Evolutionary conservation across 2,888 invertebrate species (phyloP).

Genomic region (Hyalella azteca): DNA sequence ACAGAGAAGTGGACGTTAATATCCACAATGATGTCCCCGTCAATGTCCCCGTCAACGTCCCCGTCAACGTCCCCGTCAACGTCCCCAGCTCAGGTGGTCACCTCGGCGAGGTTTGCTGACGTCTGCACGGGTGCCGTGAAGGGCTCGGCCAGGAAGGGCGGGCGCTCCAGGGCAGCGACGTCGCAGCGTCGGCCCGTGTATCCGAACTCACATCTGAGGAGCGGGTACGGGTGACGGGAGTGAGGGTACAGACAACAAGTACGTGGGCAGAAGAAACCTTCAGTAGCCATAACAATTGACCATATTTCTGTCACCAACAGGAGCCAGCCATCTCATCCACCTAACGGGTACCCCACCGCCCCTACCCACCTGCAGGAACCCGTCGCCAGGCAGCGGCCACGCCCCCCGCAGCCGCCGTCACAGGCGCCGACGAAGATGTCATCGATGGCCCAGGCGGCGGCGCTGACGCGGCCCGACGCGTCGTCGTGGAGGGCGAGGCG

Average conservation of each 20-base stretch:
- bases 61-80: too few relatives aligned
- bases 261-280: neutral
- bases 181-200: constrained; percentile 62
- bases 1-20: too few relatives aligned
- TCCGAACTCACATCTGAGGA: constrained; percentile 63
- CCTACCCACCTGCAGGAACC: constrained; percentile 62
- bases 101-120: constrained; percentile 48
- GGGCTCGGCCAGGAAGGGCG: constrained; percentile 47
- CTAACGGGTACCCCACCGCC: constrained; percentile 59
- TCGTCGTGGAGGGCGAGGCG: constrained; percentile 61
- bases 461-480: constrained; percentile 50
- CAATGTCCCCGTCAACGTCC: too few relatives aligned
- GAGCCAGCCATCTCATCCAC: neutral
- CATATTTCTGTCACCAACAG: neutral
- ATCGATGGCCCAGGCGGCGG: constrained; percentile 63
- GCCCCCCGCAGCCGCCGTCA: constrained; percentile 63
- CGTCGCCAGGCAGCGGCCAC: constrained; percentile 62
- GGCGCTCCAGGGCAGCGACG: constrained; percentile 57
- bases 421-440: constrained; percentile 64
- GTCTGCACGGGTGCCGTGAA: constrained; percentile 30
- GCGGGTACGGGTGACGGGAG: neutral
- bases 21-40: too few relatives aligned
- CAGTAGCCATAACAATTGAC: neutral
- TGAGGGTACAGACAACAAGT: neutral
- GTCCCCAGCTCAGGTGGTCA: neutral